Base-by-base conservation (phyloP, 1,140 invertebrate species). In the Pseudomyrmex sp. region DNA sequence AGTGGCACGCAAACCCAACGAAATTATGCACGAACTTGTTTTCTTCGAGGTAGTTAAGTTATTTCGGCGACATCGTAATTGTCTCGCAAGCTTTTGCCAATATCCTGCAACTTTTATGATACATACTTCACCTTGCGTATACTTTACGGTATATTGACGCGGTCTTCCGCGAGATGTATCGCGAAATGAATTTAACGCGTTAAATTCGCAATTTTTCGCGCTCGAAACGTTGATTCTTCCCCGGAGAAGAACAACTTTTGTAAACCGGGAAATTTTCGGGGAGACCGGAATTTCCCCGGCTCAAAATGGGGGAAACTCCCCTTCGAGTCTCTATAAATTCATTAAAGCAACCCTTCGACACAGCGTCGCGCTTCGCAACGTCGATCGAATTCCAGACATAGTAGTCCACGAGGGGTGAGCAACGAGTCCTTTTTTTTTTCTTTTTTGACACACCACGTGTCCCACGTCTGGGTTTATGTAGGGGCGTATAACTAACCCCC, bases 341-440 rank as follows among this genome's bases (percentile, higher is more conserved):
- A 93, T 93, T 93, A 93, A 92, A 92, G 86, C 87, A 92, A 91
- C 91, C 92, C 92, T 92, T 92, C 89, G 90, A 75, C 62, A 76
- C 62, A 35, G 35, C 85, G 80, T 85, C 84, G 63, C 66, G 72
- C 52, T 23, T 75, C 74, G 15, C 85, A 44, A 74, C 79, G 85
- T 86, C 88, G 89, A 92, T 92, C 90, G 91, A 90, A 92, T 92
- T 92, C 91, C 90, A 82, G 65, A 61, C 89, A 91, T 92, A 88
- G 62, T 82, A 62, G 56, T 35, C 5, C 59, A 50, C 58, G 52
- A 74, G 79, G 79, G 75, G 82, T 83, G 87, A 65, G 59, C 77
- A 59, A 48, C 3, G 26, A 20, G 50, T 66, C 62, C 80, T 76
- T 72, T 68, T 20, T 20, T 56, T 79, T 77, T 88, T 26, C 23